Evolutionary conservation across 2,797 vertebrate species (phyloP), one percentile per base, ranked within the genome.

Genomic region (Myotis vivesi): DNA sequence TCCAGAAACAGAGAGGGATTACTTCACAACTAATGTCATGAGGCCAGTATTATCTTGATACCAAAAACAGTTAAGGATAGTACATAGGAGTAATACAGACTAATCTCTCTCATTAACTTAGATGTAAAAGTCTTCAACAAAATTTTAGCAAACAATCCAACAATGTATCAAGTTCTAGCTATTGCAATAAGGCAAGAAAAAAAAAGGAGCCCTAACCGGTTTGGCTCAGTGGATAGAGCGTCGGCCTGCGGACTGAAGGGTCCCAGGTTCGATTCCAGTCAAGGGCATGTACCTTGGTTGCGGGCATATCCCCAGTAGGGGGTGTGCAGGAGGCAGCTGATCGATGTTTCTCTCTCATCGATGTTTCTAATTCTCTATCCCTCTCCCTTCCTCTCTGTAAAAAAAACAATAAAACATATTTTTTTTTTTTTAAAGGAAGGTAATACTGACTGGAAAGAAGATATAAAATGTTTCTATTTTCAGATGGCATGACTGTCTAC

Each of bases 61-160:
- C 25, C 75, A 80, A 89, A 76, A 62, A 11, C 19, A 69, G 30
- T 49, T 25, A 77, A 86, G 68, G 44, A 79, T 2, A 80, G 71
- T 36, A 64, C 84, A 77, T 10, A 64, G 16, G 59, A 84, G 55
- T 80, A 83, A 77, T 33, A 93, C 0, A 53, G 13, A 71, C 20
- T 23, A 19, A 1, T 55, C 36, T 66, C 16, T 77, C 62, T 81
- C 66, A 89, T 68, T 75, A 93, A 66, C 15, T 86, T 82, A 55
- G 33, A 69, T 79, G 8, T 15, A 79, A 79, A 90, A 87, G 30
- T 94, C 76, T 69, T 81, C 62, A 68, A 91, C 36, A 86, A 94
- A 84, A 96, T 64, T 93, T 95, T 59, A 86, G 25, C 36, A 85
- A 76, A 79, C 2, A 77, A 94, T 73, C 33, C 23, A 96, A 92